Evolutionary conservation across 2,888 invertebrate genomes (phyloP), one percentile per base, ranked within the genome.

Genomic region (Eupithecia pulchellata): DNA sequence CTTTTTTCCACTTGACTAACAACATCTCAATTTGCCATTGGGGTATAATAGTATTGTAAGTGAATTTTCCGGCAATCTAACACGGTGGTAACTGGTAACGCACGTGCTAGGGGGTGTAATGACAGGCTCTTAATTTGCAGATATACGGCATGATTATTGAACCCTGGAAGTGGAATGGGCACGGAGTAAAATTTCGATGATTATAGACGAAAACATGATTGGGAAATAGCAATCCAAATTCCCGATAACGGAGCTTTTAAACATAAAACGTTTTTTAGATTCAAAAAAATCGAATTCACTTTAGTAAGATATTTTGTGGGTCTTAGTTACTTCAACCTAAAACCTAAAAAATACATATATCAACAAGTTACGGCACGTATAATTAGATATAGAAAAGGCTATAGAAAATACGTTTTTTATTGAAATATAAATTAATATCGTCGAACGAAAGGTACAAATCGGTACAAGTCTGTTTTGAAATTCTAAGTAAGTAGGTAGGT

Each of bases 61-160:
- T 80, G 78, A 85, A 87, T 89, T 85, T 82, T 78, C 74, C 80
- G 78, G 75, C 76, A 75, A 75, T 75, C 65, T 69, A 75, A 72
- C 73, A 67, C 72, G 58, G 69, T 68, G 71, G 71, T 69, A 72
- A 66, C 30, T 69, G 52, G 58, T 69, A 52, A 42, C 52, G 68
- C 86, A 85, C 85, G 84, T 85, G 86, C 65, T 30, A 47, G 68
- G 71, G 42, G 71, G 68, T 67, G 39, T 64, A 29, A 68, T 57
- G 25, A 25, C 25, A 25, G 25, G 11, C 25, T 1, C 20, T 47
- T 47, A 20, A 2, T 11, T 47, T 11, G 25, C 25, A 25, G 25
- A n/a, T 25, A 52, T n/a, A 25, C 25, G 25, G 13, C 52, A 25
- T 13, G 11, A 25, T 13, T 11, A 52, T 52, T 25, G 11, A 25